phyloP scores from a whole-genome alignment of 2,113 vertebrate genomes.

The Bos taurus region DNA sequence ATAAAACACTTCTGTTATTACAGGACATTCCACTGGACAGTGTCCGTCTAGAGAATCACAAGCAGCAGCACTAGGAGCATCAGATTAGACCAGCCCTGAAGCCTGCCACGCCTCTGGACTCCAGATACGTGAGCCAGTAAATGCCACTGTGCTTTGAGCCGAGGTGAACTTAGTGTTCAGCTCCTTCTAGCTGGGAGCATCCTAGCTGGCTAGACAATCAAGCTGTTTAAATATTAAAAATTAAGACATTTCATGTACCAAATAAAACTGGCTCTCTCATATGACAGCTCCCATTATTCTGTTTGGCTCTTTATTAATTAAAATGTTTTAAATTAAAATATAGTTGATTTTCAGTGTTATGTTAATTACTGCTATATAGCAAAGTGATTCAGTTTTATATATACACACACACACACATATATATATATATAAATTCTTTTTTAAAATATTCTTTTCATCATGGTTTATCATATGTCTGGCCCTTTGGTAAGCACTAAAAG shows the following conservation, averaged over 20 bases:
- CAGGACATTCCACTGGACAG: background rate
- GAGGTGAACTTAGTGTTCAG: background rate
- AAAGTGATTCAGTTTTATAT: background rate
- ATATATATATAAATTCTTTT: background rate
- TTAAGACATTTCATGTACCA: background rate
- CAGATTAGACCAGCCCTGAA: slow-evolving; percentile 6
- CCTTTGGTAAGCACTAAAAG: background rate
- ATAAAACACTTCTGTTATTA: background rate
- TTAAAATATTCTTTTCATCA: background rate
- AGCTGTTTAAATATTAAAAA: background rate
- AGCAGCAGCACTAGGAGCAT: background rate
- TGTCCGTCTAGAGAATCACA: background rate
- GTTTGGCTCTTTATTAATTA: background rate
- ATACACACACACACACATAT: fast-evolving
- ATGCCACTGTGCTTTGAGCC: background rate
- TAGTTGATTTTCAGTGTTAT: background rate
- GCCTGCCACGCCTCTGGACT: background rate
- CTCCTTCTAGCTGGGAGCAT: background rate
- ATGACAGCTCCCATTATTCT: background rate
- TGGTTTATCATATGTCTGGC: background rate
- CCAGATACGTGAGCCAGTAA: background rate
- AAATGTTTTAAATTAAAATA: background rate
- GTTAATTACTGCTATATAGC: background rate
- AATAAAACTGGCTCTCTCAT: background rate
- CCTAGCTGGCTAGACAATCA: background rate